These are phyloP conservation scores for Gavia stellata DNA, from an alignment of 2,113 vertebrate genomes.

Conservation along the genomic window DNA sequence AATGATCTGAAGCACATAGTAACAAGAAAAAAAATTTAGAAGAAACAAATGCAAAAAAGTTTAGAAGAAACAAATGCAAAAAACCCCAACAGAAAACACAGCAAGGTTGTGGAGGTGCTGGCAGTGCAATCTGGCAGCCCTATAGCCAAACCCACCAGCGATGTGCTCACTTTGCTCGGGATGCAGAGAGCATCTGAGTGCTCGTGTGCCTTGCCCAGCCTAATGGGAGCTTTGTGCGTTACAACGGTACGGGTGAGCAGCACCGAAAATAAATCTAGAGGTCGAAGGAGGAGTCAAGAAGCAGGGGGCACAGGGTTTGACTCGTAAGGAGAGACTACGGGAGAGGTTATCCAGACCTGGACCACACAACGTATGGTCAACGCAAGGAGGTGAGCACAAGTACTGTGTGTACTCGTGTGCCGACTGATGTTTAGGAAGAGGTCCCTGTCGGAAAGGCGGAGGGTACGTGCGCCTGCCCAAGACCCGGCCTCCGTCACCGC, in stretches of 20 bases:
- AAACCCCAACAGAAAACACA: no score
- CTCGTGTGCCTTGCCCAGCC: not conserved
- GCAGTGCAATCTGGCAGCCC: not conserved
- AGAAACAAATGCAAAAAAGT: not conserved
- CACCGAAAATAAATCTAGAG: not conserved
- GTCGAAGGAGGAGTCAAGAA: not conserved
- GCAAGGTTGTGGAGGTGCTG: not conserved
- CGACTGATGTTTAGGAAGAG: not conserved
- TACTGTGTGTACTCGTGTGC: fast-evolving
- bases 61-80: not conserved
- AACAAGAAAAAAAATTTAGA: not conserved
- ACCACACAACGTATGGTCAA: fast-evolving
- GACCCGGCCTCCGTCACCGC: not conserved
- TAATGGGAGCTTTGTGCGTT: fast-evolving
- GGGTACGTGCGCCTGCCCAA: not conserved
- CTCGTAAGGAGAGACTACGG: not conserved
- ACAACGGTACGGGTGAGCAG: fast-evolving
- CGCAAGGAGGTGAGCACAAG: not conserved
- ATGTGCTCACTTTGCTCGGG: fast-evolving
- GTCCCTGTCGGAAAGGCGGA: not conserved
- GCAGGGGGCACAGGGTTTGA: not conserved
- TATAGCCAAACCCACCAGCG: fast-evolving
- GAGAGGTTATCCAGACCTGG: not conserved
- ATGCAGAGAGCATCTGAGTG: not conserved
- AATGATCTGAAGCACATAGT: not conserved